These are phyloP conservation scores for Cotesia chilonis DNA, from an alignment of 1,140 invertebrate genomes.

Conservation along the genomic window DNA sequence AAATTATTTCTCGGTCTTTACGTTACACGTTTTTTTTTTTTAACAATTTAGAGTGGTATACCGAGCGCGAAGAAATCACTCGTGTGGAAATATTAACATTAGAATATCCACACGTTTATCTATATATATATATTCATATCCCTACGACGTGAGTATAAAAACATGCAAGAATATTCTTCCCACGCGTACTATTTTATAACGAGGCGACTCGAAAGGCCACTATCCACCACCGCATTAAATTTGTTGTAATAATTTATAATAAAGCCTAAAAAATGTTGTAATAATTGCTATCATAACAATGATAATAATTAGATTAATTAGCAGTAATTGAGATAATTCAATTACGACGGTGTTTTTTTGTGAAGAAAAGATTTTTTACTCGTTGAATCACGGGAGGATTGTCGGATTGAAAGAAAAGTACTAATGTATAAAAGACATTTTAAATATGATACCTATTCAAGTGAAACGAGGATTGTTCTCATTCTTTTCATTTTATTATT, in stretches of 20 bases:
- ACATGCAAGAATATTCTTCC: constrained; percentile 20
- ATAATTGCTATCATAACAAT: background rate
- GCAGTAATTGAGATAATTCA: too few species aligned
- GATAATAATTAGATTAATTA: too few species aligned
- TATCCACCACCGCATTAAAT: too few species aligned
- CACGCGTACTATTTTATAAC: constrained; percentile 23
- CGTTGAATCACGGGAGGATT: too few species aligned
- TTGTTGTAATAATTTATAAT: background rate
- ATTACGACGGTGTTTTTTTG: too few species aligned
- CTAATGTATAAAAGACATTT: background rate
- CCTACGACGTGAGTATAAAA: background rate
- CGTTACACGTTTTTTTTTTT: constrained; percentile 1
- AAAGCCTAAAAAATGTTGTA: background rate
- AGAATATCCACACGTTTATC: background rate
- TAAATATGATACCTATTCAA: constrained; percentile 8
- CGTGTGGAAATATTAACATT: constrained; percentile 13
- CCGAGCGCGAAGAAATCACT: constrained; percentile 22
- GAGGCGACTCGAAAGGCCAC: constrained; percentile 22
- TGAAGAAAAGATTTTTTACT: too few species aligned
- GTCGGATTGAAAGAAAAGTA: too few species aligned
- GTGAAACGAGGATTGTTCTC: constrained; percentile 5
- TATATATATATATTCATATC: background rate
- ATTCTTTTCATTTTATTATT: constrained; percentile 21
- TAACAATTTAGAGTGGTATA: constrained; percentile 10
- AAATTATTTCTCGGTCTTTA: background rate